Evolutionary conservation across 2,113 vertebrate genomes (phyloP).

Genomic region (Protomyctophum bolini): DNA sequence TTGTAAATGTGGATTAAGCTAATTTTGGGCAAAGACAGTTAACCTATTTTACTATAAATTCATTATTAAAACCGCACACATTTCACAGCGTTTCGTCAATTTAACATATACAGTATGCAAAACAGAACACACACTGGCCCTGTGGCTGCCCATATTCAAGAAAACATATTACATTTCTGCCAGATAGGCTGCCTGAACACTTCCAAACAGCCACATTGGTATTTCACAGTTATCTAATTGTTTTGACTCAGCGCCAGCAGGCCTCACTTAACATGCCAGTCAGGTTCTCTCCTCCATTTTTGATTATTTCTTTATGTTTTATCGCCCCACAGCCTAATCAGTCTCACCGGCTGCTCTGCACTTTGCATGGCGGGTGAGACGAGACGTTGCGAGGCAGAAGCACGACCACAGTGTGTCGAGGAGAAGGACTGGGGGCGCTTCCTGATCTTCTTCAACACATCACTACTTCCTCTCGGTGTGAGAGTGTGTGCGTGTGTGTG

Average conservation of each 20-base stretch:
- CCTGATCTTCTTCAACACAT: constrained; percentile 58
- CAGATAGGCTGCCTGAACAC: constrained; percentile 20
- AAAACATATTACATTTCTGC: constrained; percentile 35
- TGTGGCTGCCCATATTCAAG: constrained; percentile 23
- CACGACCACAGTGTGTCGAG: constrained; percentile 22
- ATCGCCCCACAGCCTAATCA: constrained; percentile 62
- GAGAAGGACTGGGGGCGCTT: constrained; percentile 67
- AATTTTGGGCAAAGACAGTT: not conserved
- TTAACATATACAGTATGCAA: constrained; percentile 13
- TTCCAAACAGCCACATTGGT: constrained; percentile 34
- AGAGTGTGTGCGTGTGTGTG: not conserved
- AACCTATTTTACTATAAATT: constrained; percentile 9
- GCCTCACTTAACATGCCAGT: constrained; percentile 66
- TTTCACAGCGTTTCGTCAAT: constrained; percentile 29
- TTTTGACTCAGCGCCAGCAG: constrained; percentile 62
- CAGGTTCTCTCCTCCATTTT: constrained; percentile 43
- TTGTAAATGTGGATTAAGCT: not conserved
- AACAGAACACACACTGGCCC: constrained; percentile 19
- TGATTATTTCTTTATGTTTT: constrained; percentile 11
- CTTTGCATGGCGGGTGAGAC: constrained; percentile 56
- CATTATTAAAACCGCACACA: not conserved
- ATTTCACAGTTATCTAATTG: constrained; percentile 62
- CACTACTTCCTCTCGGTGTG: constrained; percentile 66
- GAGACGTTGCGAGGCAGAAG: constrained; percentile 19
- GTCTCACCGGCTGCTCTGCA: constrained; percentile 50